Conservation (phyloP, 2,888 invertebrate genomes). For the Metalampra italica region DNA sequence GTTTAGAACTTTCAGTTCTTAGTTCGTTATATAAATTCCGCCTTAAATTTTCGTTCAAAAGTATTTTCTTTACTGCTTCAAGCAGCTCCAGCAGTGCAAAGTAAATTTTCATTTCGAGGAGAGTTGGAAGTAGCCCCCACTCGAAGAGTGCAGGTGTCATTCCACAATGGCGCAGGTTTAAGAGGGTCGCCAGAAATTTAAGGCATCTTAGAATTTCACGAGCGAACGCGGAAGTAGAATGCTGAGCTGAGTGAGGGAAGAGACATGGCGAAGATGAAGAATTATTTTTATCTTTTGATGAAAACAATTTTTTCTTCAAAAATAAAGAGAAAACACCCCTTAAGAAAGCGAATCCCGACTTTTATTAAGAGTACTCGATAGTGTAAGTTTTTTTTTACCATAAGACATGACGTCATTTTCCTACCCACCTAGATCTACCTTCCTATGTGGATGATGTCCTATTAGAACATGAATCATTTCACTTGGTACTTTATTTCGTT, state of each 20-base stretch:
- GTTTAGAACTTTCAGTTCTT: not conserved
- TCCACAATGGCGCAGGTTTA: conserved; percentile 9
- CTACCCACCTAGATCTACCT: no score
- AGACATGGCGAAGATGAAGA: no score
- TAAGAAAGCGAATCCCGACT: no score
- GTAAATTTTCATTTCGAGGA: conserved; percentile 3
- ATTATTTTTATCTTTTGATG: no score
- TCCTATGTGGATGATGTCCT: no score
- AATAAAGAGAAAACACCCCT: no score
- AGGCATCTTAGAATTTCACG: conserved; percentile 11
- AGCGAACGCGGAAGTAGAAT: not conserved
- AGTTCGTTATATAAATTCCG: not conserved
- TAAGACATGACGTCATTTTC: no score
- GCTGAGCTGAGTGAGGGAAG: not conserved
- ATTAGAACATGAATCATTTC: no score
- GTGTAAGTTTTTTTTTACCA: no score
- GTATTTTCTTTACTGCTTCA: not conserved
- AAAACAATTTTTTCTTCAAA: no score
- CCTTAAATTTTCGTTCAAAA: not conserved
- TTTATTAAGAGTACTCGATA: no score
- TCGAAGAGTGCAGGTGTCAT: conserved; percentile 16
- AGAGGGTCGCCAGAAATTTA: conserved; percentile 16
- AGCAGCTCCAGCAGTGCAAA: not conserved
- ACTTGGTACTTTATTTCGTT: no score
- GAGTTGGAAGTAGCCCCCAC: not conserved